phyloP scores from a whole-genome alignment of 2,888 invertebrate genomes.

The Plebejus anna region DNA sequence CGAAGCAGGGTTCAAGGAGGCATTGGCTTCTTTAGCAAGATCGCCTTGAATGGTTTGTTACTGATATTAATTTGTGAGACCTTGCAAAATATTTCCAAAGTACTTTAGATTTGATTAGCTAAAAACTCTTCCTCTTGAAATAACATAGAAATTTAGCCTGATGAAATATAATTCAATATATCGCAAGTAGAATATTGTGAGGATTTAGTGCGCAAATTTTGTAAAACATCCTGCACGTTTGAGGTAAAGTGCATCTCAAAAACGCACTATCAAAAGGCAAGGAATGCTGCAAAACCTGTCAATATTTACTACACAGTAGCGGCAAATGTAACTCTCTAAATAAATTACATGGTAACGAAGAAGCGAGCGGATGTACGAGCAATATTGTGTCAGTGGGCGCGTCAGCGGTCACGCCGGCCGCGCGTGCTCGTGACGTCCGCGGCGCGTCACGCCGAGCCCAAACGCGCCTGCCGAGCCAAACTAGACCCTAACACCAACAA shows the following conservation, averaged over 20 bases:
- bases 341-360: slow-evolving; percentile 40
- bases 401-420: slow-evolving; percentile 56
- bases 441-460: slow-evolving; percentile 59
- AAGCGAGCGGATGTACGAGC: slow-evolving; percentile 41
- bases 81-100: not conserved
- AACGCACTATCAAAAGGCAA: not conserved
- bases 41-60: slow-evolving; percentile 1
- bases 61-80: slow-evolving; percentile 1
- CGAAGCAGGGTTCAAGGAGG: not conserved
- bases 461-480: slow-evolving; percentile 38
- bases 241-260: not conserved
- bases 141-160: not conserved
- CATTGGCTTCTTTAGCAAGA: not conserved
- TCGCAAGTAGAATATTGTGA: not conserved
- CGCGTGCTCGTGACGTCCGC: slow-evolving; percentile 64
- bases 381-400: slow-evolving; percentile 55
- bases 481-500: slow-evolving; percentile 38
- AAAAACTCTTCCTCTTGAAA: not conserved
- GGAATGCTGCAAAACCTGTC: not conserved
- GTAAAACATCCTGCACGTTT: not conserved
- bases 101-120: not conserved
- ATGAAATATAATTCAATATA: not conserved
- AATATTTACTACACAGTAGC: slow-evolving; percentile 18
- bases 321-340: slow-evolving; percentile 35
- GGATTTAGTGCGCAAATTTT: not conserved